Conservation (phyloP, 2,797 vertebrate species). For the Danionella dracula region DNA sequence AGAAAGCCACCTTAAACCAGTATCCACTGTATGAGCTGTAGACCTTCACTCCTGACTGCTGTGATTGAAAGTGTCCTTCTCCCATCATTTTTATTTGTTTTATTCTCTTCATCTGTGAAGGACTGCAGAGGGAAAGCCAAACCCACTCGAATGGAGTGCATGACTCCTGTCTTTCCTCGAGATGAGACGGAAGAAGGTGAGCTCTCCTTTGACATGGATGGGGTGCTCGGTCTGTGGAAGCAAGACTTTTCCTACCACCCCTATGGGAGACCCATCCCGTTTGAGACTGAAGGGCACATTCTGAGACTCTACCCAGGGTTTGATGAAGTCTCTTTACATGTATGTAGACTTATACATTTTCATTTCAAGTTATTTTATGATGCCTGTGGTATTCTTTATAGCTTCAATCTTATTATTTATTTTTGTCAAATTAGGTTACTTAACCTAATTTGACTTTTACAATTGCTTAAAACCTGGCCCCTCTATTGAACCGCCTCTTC, state of each 20-base stretch:
- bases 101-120: constrained; percentile 40
- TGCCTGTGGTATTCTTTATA: no score
- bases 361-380: not conserved
- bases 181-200: constrained; percentile 61
- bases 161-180: constrained; percentile 67
- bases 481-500: no score
- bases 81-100: not conserved
- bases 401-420: no score
- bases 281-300: constrained; percentile 60
- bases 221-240: constrained; percentile 50
- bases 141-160: constrained; percentile 68
- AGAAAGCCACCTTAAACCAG: constrained; percentile 50
- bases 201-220: constrained; percentile 76
- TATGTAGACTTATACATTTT: constrained; percentile 53
- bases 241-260: constrained; percentile 70
- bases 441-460: no score
- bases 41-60: not conserved
- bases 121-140: constrained; percentile 63
- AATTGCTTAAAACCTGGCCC: no score
- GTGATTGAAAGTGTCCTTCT: no score
- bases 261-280: constrained; percentile 59
- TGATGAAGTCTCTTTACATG: constrained; percentile 75
- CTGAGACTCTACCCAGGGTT: constrained; percentile 72
- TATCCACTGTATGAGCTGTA: constrained; percentile 56
- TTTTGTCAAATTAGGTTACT: no score